Conservation (phyloP, 2,113 vertebrate genomes). For the Petaurus breviceps region DNA sequence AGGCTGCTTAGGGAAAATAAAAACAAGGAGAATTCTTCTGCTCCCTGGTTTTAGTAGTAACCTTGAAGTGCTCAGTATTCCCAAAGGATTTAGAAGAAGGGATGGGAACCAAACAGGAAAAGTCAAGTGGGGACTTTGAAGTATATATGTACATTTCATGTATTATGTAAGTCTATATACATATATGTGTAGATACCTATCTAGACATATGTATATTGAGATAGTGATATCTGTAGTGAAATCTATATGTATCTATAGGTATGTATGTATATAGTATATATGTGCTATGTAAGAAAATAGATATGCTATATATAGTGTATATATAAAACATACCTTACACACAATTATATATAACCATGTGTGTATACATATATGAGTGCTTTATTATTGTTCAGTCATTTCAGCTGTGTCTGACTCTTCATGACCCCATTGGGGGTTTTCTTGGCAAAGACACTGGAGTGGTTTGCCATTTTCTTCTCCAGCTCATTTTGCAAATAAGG, state of each 20-base stretch:
- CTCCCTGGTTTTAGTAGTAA: not conserved
- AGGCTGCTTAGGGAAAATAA: not conserved
- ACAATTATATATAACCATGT: not conserved
- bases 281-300: no score
- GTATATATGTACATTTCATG: not conserved
- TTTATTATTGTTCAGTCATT: not conserved
- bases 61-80: not conserved
- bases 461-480: not conserved
- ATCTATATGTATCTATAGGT: not conserved
- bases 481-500: not conserved
- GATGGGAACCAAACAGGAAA: not conserved
- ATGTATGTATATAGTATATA: not conserved
- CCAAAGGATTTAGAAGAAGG: not conserved
- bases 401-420: not conserved
- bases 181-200: not conserved
- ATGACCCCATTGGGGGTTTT: not conserved
- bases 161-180: not conserved
- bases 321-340: no score
- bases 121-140: not conserved
- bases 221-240: not conserved
- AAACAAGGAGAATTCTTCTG: not conserved
- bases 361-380: not conserved
- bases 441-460: not conserved
- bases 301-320: no score
- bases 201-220: not conserved